Evolutionary conservation across 1,140 invertebrate species (phyloP).

Genomic region (Heliothis virescens): DNA sequence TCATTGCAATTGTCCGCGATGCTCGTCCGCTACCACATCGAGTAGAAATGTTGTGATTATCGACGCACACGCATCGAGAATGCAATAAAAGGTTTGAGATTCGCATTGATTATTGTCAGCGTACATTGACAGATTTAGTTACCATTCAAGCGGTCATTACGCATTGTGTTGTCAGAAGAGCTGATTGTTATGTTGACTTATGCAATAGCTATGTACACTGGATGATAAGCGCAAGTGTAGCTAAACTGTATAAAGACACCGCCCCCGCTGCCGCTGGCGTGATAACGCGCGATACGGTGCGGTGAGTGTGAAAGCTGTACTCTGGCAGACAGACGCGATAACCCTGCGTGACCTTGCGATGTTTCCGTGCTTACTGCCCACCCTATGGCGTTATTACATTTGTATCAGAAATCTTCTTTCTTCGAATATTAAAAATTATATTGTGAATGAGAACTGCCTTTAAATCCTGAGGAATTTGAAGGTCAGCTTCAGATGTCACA

Average conservation of each 20-base stretch:
- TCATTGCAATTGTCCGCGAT: slow-evolving; percentile 81
- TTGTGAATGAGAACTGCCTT: no score
- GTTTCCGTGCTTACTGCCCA: slow-evolving; percentile 51
- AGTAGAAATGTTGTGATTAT: slow-evolving; percentile 84
- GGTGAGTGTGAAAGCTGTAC: slow-evolving; percentile 60
- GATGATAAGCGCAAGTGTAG: slow-evolving; percentile 38
- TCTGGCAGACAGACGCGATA: slow-evolving; percentile 55
- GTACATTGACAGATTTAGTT: slow-evolving; percentile 60
- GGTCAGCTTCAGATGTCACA: no score
- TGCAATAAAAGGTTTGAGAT: slow-evolving; percentile 69
- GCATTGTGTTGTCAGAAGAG: slow-evolving; percentile 49
- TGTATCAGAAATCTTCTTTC: not conserved
- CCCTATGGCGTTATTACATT: slow-evolving; percentile 26
- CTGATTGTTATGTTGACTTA: slow-evolving; percentile 49
- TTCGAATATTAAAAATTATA: not conserved
- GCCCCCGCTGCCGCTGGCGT: slow-evolving; percentile 8
- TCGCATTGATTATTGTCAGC: slow-evolving; percentile 59
- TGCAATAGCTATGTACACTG: slow-evolving; percentile 36
- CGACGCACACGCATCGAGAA: slow-evolving; percentile 74
- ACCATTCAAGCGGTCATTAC: slow-evolving; percentile 54
- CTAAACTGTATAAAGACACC: slow-evolving; percentile 49
- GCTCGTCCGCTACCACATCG: slow-evolving; percentile 78
- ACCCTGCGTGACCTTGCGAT: slow-evolving; percentile 61
- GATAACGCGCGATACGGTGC: slow-evolving; percentile 56
- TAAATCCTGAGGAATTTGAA: no score